Evolutionary conservation across 2,888 invertebrate genomes (phyloP), one percentile per base, ranked within the genome.

Genomic region (Chrysolina haemoptera): DNA sequence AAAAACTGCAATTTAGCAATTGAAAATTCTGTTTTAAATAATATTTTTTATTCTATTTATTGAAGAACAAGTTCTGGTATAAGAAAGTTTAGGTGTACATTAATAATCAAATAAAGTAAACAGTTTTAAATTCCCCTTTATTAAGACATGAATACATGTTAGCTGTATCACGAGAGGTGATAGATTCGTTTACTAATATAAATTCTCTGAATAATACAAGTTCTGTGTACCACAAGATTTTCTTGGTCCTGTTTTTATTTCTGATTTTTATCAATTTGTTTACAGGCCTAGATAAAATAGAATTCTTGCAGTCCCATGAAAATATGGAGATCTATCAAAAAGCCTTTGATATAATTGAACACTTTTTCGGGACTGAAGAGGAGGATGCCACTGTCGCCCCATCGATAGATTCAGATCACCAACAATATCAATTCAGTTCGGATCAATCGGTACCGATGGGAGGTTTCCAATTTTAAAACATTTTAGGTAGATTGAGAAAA

Each of bases 311-410:
- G 88, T 97, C 97, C 62, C 98, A 99, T 87, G 96, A 98, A 88
- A 98, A 98, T 86, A 92, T 96, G 88, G 98, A 98, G 83, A 97
- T 99, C 81, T 99, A 98, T 89, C 95, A 97, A 88, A 98, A 98
- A 89, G 96, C 98, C 67, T 98, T 96, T 87, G 96, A 97, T 87
- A 97, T 99, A 82, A 98, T 99, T 83, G 98, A 98, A 88, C 94
- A 94, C 85, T 98, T 95, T 90, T 99, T 98, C 87, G 95, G 96
- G 18, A 94, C 95, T n/a, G 96, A 96, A 84, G 97, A 97, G 85
- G 93, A 93, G 82, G 96, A 96, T 83, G 89, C 92, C 0, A 91
- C 93, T 68, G 91, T 96, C 11, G 96, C 95, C 46, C 97, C 96
- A 0, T 89, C 92, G 12, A 93, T 94, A 27, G 94, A 95, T 76